A percentile compares a stretch with the other conserved stretches of the same genome.
Conservation (phyloP, 2,888 invertebrate species). For the Lasioglossum marginatum region DNA sequence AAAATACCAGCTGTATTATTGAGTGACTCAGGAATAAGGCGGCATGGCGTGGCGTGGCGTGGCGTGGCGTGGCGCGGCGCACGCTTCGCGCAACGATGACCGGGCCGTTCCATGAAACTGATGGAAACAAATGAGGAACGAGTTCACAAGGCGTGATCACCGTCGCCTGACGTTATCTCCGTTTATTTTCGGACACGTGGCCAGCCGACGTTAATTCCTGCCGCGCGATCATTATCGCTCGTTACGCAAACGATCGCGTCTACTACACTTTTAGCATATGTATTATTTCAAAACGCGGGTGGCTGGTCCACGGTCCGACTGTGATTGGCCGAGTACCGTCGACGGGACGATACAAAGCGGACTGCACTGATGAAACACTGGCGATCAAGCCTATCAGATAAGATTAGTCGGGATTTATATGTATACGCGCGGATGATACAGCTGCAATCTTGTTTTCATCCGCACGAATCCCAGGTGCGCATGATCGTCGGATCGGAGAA, state of each 20-base stretch:
- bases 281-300: slow-evolving; percentile 9
- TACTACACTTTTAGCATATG: slow-evolving; percentile 22
- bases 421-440: neutral
- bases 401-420: neutral
- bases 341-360: neutral
- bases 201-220: slow-evolving; percentile 39
- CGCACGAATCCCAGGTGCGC: neutral
- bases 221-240: slow-evolving; percentile 48
- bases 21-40: slow-evolving; percentile 52
- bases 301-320: neutral
- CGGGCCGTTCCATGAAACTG: slow-evolving; percentile 38
- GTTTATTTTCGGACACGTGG: slow-evolving; percentile 56
- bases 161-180: slow-evolving; percentile 46
- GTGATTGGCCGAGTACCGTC: neutral
- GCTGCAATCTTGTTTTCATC: neutral
- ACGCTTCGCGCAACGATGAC: slow-evolving; percentile 39
- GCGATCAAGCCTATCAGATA: neutral
- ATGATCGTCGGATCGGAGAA: too few relatives aligned
- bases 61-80: slow-evolving; percentile 32
- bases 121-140: slow-evolving; percentile 61
- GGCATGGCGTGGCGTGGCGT: too few relatives aligned
- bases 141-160: slow-evolving; percentile 51
- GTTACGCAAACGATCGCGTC: slow-evolving; percentile 37
- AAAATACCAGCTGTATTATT: slow-evolving; percentile 60
- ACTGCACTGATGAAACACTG: neutral